Evolutionary conservation across 2,113 vertebrate genomes (phyloP).

Genomic region (Corythoichthys intestinalis): DNA sequence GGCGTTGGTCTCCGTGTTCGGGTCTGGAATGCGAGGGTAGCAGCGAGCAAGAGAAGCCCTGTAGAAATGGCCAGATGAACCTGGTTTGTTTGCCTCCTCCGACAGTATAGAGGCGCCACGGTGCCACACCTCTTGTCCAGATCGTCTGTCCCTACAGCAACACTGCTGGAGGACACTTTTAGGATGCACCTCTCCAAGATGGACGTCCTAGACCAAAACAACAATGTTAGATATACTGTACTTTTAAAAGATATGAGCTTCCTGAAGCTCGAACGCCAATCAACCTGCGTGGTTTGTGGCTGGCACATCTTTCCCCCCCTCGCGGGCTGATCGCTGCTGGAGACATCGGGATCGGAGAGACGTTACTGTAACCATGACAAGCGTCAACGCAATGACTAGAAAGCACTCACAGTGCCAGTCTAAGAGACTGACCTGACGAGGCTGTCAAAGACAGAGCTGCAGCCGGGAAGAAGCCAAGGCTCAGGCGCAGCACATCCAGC

Average conservation of each 20-base stretch:
- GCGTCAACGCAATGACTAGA: too few species aligned
- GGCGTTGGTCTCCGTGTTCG: constrained; percentile 73
- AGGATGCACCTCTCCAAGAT: constrained; percentile 78
- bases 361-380: constrained; percentile 44
- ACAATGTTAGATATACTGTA: background rate
- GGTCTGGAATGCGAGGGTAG: constrained; percentile 53
- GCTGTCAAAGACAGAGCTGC: constrained; percentile 74
- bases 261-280: background rate
- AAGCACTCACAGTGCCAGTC: background rate
- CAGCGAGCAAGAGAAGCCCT: constrained; percentile 45
- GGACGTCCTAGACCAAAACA: constrained; percentile 58
- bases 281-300: constrained; percentile 65
- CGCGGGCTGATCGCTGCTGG: constrained; percentile 16
- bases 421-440: constrained; percentile 69
- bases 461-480: constrained; percentile 78
- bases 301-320: constrained; percentile 37
- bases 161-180: constrained; percentile 75
- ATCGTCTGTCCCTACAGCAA: constrained; percentile 79
- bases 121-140: constrained; percentile 55
- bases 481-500: constrained; percentile 57
- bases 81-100: background rate
- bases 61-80: background rate
- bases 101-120: background rate
- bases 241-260: background rate
- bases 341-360: constrained; percentile 41